phyloP scores from a whole-genome alignment of 2,797 vertebrate species.

The Rhinella marina region DNA sequence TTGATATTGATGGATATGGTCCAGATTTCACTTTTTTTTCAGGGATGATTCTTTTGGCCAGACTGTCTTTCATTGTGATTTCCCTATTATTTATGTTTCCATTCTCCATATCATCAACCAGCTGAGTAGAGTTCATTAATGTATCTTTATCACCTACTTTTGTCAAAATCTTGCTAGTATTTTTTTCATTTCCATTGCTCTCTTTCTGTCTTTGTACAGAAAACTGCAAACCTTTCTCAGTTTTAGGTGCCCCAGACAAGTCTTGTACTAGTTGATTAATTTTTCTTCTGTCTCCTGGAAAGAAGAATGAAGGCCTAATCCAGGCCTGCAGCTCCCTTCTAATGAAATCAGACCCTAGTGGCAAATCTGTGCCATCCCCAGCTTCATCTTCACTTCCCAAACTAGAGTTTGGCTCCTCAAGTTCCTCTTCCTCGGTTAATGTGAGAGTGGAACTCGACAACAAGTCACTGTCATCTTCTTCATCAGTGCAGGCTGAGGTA shows the following conservation, averaged over 20 bases:
- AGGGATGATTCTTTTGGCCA: neutral
- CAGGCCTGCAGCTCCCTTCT: slow-evolving; percentile 91
- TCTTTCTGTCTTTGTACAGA: slow-evolving; percentile 75
- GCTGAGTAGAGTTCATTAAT: slow-evolving; percentile 71
- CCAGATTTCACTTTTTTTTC: slow-evolving; percentile 71
- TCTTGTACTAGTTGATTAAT: slow-evolving; percentile 68
- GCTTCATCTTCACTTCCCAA: slow-evolving; percentile 87
- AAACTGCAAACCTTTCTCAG: slow-evolving; percentile 75
- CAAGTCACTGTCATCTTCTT: slow-evolving; percentile 95
- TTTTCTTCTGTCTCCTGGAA: slow-evolving; percentile 82
- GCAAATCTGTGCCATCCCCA: slow-evolving; percentile 86
- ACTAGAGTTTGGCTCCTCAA: slow-evolving; percentile 85
- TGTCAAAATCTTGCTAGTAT: slow-evolving; percentile 45
- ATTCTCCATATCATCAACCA: slow-evolving; percentile 93
- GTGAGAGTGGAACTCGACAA: slow-evolving; percentile 97
- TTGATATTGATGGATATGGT: slow-evolving; percentile 62
- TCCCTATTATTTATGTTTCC: slow-evolving; percentile 84
- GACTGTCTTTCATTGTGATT: neutral
- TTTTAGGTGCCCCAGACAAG: slow-evolving; percentile 71
- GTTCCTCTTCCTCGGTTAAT: slow-evolving; percentile 91
- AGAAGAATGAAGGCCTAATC: slow-evolving; percentile 82
- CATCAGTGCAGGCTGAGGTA: slow-evolving; percentile 93
- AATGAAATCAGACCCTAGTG: slow-evolving; percentile 90
- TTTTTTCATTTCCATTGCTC: slow-evolving; percentile 76
- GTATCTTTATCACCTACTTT: slow-evolving; percentile 70